A percentile compares a stretch with the other conserved stretches of the same genome.
Conservation (phyloP, 2,797 vertebrate species). For the Oophaga sylvatica region DNA sequence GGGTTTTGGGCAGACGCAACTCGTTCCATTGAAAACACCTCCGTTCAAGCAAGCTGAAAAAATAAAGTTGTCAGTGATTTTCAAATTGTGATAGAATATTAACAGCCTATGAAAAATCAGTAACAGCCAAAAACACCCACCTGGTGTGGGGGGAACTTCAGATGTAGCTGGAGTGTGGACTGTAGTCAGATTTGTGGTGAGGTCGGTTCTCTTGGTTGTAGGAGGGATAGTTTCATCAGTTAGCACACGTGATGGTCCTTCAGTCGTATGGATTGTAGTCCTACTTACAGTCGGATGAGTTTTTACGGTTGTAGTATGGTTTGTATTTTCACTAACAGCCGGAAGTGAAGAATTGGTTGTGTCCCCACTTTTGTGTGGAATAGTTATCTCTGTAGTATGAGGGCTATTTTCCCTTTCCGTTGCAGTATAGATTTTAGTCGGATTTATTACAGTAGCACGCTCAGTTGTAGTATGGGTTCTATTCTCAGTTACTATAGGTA, state of each 20-base stretch:
- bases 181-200: neutral
- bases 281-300: neutral
- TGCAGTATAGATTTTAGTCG: neutral
- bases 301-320: neutral
- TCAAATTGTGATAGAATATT: too few species aligned
- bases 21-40: too few species aligned
- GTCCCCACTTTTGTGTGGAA: neutral
- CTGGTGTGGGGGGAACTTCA: too few species aligned
- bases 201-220: too few species aligned
- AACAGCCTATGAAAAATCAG: too few species aligned
- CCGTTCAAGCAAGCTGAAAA: too few species aligned
- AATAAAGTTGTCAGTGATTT: too few species aligned
- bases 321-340: neutral
- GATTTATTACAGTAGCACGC: neutral
- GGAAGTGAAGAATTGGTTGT: neutral
- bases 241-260: neutral
- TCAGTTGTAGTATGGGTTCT: neutral
- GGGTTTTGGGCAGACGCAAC: too few species aligned
- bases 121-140: too few species aligned
- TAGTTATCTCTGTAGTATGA: neutral
- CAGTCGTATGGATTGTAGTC: neutral
- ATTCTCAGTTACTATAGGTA: neutral
- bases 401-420: neutral
- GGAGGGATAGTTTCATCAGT: neutral
- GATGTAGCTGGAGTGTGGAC: neutral